phyloP scores from a whole-genome alignment of 2,113 vertebrate species.

The Microcebus jonahi region DNA sequence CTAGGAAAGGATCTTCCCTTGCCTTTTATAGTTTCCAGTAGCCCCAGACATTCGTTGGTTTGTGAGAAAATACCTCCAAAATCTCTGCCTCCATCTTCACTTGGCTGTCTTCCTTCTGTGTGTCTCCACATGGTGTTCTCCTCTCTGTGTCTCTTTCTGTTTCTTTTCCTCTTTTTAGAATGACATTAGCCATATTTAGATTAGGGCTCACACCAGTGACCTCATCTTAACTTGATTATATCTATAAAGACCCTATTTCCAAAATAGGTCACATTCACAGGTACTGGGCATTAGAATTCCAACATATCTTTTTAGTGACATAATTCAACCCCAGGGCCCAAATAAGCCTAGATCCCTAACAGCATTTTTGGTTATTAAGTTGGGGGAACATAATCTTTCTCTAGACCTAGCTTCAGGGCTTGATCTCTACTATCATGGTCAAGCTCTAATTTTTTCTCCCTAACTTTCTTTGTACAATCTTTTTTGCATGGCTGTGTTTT shows the following conservation, averaged over 20 bases:
- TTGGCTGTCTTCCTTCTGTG: neutral
- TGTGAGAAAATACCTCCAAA: neutral
- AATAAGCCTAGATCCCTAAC: neutral
- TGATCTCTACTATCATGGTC: neutral
- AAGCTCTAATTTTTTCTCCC: neutral
- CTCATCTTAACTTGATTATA: slow-evolving; percentile 17
- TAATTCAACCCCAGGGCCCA: neutral
- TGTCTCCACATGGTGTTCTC: neutral
- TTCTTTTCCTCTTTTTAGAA: neutral
- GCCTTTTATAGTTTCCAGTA: neutral
- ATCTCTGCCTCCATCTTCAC: neutral
- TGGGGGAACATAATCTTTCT: neutral
- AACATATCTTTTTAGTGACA: neutral
- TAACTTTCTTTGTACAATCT: neutral
- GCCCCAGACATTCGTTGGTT: neutral
- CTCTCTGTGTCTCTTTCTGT: neutral
- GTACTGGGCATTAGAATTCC: neutral
- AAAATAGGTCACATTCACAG: neutral
- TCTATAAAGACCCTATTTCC: neutral
- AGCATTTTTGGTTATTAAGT: slow-evolving; percentile 14
- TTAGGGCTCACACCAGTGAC: neutral
- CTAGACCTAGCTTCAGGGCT: neutral
- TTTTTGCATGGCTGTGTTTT: neutral
- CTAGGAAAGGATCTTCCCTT: neutral
- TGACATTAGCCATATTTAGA: neutral